These are phyloP conservation scores for Numenius phaeopus DNA, from an alignment of 2,797 vertebrate genomes.

Conservation along the genomic window DNA sequence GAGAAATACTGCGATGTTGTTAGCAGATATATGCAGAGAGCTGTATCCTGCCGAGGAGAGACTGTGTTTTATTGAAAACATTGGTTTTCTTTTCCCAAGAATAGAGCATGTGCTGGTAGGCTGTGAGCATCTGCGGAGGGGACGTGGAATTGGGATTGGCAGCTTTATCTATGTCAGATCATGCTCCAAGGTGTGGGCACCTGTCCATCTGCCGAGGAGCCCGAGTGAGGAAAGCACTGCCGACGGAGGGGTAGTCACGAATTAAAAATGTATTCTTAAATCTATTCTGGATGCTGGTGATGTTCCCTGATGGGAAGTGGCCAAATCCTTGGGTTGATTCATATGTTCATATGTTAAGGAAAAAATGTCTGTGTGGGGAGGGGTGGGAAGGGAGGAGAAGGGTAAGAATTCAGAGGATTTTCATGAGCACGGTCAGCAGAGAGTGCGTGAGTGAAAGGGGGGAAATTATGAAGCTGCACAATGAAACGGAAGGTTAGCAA, in stretches of 20 bases:
- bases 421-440: not conserved
- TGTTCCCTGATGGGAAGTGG: not conserved
- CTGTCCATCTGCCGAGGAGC: fast-evolving
- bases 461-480: not conserved
- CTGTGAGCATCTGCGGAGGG: not conserved
- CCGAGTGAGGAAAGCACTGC: fast-evolving
- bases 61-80: not conserved
- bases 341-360: fast-evolving
- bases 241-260: fast-evolving
- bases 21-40: conserved; percentile 56
- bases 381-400: not conserved
- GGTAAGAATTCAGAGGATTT: not conserved
- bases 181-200: not conserved
- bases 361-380: not conserved
- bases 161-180: not conserved
- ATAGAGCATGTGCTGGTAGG: not conserved
- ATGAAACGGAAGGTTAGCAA: not conserved
- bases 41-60: conserved; percentile 44
- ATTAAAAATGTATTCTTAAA: not conserved
- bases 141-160: not conserved
- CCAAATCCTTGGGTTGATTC: not conserved
- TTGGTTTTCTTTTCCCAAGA: not conserved
- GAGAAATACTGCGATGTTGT: conserved; percentile 57
- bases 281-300: not conserved
- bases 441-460: not conserved